phyloP scores from a whole-genome alignment of 1,140 invertebrate species.

The Mamestra configurata region DNA sequence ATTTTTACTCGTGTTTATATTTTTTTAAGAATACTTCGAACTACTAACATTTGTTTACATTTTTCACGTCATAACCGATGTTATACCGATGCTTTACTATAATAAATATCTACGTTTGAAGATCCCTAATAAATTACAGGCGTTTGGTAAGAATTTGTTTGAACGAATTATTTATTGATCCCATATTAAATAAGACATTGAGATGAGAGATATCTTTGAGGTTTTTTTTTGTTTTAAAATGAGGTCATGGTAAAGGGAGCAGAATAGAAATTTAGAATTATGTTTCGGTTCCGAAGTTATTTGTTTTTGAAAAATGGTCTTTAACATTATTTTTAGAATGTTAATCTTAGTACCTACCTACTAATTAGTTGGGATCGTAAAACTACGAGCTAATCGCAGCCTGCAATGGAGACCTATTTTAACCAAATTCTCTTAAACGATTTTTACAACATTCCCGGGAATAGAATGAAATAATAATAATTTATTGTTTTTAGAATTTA shows the following conservation, averaged over 20 bases:
- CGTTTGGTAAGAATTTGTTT: neutral
- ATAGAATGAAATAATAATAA: too few relatives aligned
- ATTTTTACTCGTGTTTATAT: neutral
- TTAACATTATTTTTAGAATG: too few relatives aligned
- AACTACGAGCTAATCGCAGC: too few relatives aligned
- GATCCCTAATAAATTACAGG: neutral
- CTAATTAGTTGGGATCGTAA: too few relatives aligned
- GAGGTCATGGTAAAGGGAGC: neutral
- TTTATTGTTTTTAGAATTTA: too few relatives aligned
- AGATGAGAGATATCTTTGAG: neutral
- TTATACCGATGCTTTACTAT: neutral
- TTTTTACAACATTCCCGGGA: too few relatives aligned
- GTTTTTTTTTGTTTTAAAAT: neutral
- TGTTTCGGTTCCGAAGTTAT: neutral
- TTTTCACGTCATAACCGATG: constrained; percentile 17
- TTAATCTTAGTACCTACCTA: too few relatives aligned
- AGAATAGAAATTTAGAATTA: neutral
- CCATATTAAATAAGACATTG: neutral
- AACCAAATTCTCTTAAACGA: too few relatives aligned
- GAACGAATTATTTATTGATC: constrained; percentile 25
- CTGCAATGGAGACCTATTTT: too few relatives aligned
- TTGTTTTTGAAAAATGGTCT: neutral
- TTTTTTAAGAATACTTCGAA: neutral
- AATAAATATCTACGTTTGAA: neutral
- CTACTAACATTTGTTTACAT: constrained; percentile 22